A percentile compares a stretch with the other conserved stretches of the same genome.
These are phyloP conservation scores for Oscheius onirici DNA, from an alignment of 2,888 invertebrate genomes.

Conservation along the genomic window DNA sequence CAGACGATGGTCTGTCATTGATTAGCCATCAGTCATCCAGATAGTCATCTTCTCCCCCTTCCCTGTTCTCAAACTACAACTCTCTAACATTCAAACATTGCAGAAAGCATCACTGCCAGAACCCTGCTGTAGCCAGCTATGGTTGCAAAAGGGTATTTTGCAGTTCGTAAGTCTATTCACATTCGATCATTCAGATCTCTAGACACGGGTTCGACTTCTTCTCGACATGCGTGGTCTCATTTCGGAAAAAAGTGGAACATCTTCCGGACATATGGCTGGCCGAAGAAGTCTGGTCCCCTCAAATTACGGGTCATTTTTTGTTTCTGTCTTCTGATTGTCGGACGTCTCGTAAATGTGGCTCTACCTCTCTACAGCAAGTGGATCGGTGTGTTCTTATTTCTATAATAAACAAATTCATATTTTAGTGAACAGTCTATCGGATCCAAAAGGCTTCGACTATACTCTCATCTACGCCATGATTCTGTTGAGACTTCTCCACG, in stretches of 20 bases:
- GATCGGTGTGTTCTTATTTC: slow-evolving; percentile 79
- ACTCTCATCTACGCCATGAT: slow-evolving; percentile 88
- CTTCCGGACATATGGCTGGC: slow-evolving; percentile 85
- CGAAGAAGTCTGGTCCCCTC: slow-evolving; percentile 79
- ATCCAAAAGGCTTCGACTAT: slow-evolving; percentile 80
- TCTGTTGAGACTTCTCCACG: slow-evolving; percentile 89
- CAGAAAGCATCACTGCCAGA: too few species aligned
- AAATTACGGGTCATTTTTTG: slow-evolving; percentile 87
- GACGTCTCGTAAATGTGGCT: slow-evolving; percentile 88
- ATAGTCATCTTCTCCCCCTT: neutral
- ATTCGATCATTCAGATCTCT: neutral
- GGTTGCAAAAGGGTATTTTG: neutral
- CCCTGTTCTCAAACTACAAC: neutral
- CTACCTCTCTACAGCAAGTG: slow-evolving; percentile 91
- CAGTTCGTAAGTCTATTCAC: neutral
- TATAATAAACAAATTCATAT: neutral
- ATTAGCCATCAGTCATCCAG: neutral
- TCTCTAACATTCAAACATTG: neutral
- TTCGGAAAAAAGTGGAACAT: slow-evolving; percentile 32
- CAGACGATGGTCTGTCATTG: too few species aligned
- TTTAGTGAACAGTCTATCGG: slow-evolving; percentile 80
- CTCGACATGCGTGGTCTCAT: slow-evolving; percentile 4
- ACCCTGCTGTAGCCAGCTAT: neutral
- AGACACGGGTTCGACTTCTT: neutral
- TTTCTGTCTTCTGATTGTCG: slow-evolving; percentile 81